Conservation (phyloP, 2,888 invertebrate genomes). For the Dusona sp. region DNA sequence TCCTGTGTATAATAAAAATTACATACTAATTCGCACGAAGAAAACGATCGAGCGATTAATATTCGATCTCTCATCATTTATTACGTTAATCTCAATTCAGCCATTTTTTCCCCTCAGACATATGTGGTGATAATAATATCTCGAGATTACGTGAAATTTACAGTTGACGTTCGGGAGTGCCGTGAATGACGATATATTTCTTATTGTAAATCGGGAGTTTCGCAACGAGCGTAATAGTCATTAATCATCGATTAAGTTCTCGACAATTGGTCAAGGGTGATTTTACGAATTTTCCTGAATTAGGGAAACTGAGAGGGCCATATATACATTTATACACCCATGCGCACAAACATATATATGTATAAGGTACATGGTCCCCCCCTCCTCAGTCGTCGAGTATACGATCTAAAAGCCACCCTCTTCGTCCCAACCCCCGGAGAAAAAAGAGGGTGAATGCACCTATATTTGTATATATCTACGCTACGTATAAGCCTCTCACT, state of each 20-base stretch:
- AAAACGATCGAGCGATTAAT: not conserved
- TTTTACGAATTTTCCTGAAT: constrained; percentile 84
- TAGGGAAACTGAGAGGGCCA: constrained; percentile 75
- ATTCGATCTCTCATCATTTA: not conserved
- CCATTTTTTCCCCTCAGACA: not conserved
- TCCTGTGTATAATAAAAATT: not conserved
- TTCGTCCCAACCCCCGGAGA: constrained; percentile 63
- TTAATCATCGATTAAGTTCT: constrained; percentile 84
- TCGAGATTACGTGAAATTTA: constrained; percentile 34
- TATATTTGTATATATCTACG: constrained; percentile 43
- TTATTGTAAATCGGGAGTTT: constrained; percentile 10
- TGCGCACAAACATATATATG: not conserved
- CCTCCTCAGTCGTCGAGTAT: constrained; percentile 36
- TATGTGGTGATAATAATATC: not conserved
- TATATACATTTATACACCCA: not conserved
- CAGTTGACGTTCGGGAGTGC: not conserved
- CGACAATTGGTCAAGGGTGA: constrained; percentile 82
- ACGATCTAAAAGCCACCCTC: constrained; percentile 57
- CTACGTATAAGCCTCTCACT: constrained; percentile 42
- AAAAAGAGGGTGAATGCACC: constrained; percentile 65
- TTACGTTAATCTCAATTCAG: not conserved
- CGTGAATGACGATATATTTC: constrained; percentile 37
- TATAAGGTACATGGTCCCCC: not conserved
- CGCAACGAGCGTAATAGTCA: constrained; percentile 72
- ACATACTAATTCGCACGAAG: not conserved